Conservation (phyloP, 2,797 vertebrate species). For the Arrhamphus sclerolepis region DNA sequence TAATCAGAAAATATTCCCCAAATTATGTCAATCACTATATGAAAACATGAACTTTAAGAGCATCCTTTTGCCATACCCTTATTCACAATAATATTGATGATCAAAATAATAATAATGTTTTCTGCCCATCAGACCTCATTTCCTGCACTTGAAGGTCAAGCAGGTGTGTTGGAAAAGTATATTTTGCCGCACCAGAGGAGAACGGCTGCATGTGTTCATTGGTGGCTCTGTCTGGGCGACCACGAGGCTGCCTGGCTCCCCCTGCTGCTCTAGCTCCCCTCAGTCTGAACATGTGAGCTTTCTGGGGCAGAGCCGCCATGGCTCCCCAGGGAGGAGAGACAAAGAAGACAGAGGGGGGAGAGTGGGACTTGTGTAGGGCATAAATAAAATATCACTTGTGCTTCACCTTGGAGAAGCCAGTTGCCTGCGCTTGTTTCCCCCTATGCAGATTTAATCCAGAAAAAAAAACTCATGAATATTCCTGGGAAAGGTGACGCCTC, state of each 20-base stretch:
- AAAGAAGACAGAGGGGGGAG: conserved; percentile 28
- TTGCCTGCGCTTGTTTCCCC: conserved; percentile 58
- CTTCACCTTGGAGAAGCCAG: conserved; percentile 73
- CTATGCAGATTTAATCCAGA: conserved; percentile 62
- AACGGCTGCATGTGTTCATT: conserved; percentile 54
- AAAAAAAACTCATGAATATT: conserved; percentile 51
- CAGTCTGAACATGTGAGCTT: conserved; percentile 65
- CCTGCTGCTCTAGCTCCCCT: conserved; percentile 46
- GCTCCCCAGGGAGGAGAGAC: conserved; percentile 62
- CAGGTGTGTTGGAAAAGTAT: conserved; percentile 18
- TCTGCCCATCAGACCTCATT: conserved; percentile 8
- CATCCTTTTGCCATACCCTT: no score
- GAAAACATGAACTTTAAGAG: no score
- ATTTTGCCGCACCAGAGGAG: conserved; percentile 44
- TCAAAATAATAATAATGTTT: no score
- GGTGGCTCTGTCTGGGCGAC: conserved; percentile 54
- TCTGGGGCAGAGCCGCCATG: conserved; percentile 68
- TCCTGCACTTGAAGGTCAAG: conserved; percentile 51
- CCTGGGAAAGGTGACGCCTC: conserved; percentile 38
- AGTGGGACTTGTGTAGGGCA: conserved; percentile 33
- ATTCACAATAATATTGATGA: no score
- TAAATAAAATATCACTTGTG: conserved; percentile 78
- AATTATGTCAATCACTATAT: no score
- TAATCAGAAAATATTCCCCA: no score
- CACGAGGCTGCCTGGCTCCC: conserved; percentile 46